A percentile compares a stretch with the other conserved stretches of the same genome.
Conservation (phyloP, 2,113 vertebrate genomes). For the Rattus rattus region DNA sequence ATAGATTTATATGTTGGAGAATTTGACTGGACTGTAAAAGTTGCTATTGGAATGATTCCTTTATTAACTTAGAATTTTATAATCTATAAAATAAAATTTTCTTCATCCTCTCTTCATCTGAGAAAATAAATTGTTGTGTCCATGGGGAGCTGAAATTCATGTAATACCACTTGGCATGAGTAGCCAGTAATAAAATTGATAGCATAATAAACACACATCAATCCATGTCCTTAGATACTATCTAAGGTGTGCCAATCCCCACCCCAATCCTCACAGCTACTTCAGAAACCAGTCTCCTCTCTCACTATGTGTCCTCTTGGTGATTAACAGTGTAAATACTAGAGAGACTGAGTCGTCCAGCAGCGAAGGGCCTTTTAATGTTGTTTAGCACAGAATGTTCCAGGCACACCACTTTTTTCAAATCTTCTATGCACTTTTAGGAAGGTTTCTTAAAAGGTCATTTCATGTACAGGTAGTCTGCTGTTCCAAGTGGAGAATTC, state of each 20-base stretch:
- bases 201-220: neutral
- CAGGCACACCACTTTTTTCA: neutral
- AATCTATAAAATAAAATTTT: neutral
- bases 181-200: neutral
- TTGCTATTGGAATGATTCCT: neutral
- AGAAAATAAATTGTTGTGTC: neutral
- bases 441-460: neutral
- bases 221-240: neutral
- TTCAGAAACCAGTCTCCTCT: neutral
- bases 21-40: neutral
- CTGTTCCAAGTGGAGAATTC: neutral
- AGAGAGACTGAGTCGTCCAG: neutral
- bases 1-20: neutral
- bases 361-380: neutral
- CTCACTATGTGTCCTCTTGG: neutral
- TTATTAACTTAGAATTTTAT: constrained; percentile 1
- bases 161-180: neutral
- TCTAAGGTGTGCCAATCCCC: neutral
- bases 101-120: neutral
- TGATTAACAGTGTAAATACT: neutral
- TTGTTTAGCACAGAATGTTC: neutral
- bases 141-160: neutral
- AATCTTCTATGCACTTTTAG: neutral
- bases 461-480: neutral
- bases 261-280: neutral